Evolutionary conservation across 2,797 vertebrate genomes (phyloP).

Genomic region (Moxostoma hubbsi): DNA sequence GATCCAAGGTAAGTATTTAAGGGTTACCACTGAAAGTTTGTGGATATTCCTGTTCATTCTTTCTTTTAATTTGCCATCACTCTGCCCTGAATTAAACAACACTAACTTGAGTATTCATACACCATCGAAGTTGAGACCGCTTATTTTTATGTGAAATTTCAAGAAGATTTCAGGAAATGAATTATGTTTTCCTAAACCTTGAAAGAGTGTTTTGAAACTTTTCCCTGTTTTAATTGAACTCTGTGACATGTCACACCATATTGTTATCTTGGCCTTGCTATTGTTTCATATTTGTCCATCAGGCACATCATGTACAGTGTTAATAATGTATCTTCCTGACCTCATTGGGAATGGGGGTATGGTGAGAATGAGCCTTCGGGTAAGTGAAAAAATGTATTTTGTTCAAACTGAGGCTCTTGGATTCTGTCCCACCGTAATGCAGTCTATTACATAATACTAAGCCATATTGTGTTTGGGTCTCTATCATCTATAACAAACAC

Average conservation of each 20-base stretch:
- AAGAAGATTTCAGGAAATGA: background rate
- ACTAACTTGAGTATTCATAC: too few relatives aligned
- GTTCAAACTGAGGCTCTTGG: background rate
- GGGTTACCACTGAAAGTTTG: too few relatives aligned
- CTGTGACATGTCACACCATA: background rate
- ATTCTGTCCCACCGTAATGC: background rate
- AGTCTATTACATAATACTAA: background rate
- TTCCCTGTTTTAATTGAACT: background rate
- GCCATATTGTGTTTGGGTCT: background rate
- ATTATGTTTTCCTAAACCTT: background rate
- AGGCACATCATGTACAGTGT: slow-evolving; percentile 1
- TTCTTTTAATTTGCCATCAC: too few relatives aligned
- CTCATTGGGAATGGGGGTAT: slow-evolving; percentile 20
- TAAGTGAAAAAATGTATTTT: background rate
- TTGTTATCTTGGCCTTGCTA: slow-evolving; percentile 19
- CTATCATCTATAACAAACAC: background rate
- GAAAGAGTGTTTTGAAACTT: background rate
- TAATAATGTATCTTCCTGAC: slow-evolving; percentile 4
- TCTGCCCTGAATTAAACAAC: too few relatives aligned
- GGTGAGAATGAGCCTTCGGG: slow-evolving; percentile 5
- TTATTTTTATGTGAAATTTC: too few relatives aligned
- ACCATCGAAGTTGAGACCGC: too few relatives aligned
- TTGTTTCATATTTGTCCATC: slow-evolving; percentile 20
- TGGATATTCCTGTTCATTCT: too few relatives aligned
- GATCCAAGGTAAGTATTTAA: too few relatives aligned